phyloP scores from a whole-genome alignment of 2,113 vertebrate species.

The Sinocyclocheilus rhinocerous region DNA sequence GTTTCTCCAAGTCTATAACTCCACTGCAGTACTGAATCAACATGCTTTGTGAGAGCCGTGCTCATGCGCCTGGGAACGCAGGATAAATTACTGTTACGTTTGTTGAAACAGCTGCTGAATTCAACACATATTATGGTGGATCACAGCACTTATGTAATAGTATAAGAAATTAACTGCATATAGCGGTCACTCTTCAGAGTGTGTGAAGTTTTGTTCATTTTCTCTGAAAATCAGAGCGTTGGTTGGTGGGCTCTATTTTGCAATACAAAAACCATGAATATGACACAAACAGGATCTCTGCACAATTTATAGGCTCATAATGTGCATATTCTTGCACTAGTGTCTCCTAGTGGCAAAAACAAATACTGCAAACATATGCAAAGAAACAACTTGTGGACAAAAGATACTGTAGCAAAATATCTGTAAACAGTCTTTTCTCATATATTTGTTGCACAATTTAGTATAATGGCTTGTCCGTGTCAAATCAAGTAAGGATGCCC shows the following conservation, averaged over 20 bases:
- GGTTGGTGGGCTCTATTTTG: constrained; percentile 6
- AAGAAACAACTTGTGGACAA: neutral
- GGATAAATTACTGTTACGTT: constrained; percentile 55
- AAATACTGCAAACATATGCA: neutral
- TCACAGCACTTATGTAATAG: constrained; percentile 22
- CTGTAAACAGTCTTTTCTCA: too few species aligned
- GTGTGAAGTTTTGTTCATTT: constrained; percentile 25
- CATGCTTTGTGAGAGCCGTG: constrained; percentile 34
- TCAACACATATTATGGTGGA: constrained; percentile 35
- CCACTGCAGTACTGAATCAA: constrained; percentile 37
- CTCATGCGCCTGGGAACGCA: constrained; percentile 12
- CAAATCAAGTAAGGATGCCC: too few species aligned
- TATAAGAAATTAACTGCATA: constrained; percentile 31
- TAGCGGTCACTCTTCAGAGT: constrained; percentile 4
- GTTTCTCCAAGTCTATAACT: constrained; percentile 38
- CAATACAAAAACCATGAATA: neutral
- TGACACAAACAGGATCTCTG: neutral
- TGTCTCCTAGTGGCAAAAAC: constrained; percentile 42
- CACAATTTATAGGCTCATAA: neutral
- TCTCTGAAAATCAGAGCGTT: neutral
- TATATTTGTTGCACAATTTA: too few species aligned
- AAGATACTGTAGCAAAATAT: neutral
- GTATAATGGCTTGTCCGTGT: too few species aligned
- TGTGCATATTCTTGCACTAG: constrained; percentile 14
- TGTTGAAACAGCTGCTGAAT: constrained; percentile 67